phyloP scores from a whole-genome alignment of 2,888 invertebrate species.

The Lutraria lutraria region DNA sequence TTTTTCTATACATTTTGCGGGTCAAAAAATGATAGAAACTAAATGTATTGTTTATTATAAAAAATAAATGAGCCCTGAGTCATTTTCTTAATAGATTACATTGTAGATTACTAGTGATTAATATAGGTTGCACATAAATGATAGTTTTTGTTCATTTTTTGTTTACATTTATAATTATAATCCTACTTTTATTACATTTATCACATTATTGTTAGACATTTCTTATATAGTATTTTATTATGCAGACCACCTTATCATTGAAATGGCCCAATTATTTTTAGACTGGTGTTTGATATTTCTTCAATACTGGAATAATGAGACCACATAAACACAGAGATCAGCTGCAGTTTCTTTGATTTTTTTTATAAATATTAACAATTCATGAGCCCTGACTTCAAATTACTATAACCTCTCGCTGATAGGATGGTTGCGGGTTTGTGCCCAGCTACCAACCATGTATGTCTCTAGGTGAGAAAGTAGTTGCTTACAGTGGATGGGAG shows the following conservation, averaged over 20 bases:
- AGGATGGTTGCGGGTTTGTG: no score
- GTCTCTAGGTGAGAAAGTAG: no score
- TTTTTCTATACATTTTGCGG: conserved; percentile 1
- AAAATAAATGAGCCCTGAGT: neutral
- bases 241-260: neutral
- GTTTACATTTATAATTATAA: neutral
- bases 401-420: no score
- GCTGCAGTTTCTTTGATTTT: no score
- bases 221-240: neutral
- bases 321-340: no score
- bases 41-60: neutral
- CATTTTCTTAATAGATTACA: neutral
- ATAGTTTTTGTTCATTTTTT: neutral
- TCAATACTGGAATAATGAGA: no score
- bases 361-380: no score
- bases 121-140: neutral
- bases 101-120: neutral
- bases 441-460: no score
- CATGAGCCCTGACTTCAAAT: no score
- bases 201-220: neutral
- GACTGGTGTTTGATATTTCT: no score
- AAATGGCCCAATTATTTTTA: no score
- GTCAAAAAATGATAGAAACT: neutral
- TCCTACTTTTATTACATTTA: neutral
- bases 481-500: no score